These are phyloP conservation scores for Ceyx melanurus DNA, from an alignment of 2,113 vertebrate genomes.

Conservation along the genomic window DNA sequence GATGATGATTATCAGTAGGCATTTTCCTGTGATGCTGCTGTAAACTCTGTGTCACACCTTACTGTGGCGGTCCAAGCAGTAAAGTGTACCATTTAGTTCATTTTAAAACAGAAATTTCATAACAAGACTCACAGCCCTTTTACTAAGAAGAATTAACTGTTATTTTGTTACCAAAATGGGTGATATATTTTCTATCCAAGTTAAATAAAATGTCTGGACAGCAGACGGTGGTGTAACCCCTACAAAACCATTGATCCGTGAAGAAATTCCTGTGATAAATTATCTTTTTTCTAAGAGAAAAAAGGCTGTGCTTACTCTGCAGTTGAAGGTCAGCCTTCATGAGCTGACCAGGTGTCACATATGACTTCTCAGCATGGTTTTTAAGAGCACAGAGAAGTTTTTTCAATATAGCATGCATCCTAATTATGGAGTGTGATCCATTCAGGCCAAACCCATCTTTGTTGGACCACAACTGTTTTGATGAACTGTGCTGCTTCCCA, in stretches of 20 bases:
- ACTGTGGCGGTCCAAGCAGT: neutral
- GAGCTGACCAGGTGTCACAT: neutral
- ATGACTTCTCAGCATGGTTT: neutral
- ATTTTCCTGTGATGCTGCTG: neutral
- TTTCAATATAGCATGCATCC: neutral
- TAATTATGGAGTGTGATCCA: neutral
- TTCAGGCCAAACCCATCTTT: neutral
- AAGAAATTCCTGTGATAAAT: neutral
- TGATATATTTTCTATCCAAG: neutral
- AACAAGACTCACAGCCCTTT: neutral
- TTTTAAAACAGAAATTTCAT: neutral
- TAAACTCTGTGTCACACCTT: neutral
- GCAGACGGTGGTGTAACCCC: neutral
- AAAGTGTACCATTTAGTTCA: neutral
- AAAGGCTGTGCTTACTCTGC: neutral
- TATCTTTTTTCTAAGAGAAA: neutral
- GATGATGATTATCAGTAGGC: neutral
- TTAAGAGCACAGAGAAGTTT: neutral
- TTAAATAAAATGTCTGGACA: neutral
- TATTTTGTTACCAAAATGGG: neutral
- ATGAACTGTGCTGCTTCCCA: neutral
- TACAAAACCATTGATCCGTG: fast-evolving
- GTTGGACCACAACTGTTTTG: neutral
- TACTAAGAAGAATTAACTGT: neutral
- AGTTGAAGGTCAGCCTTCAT: neutral